Conservation (phyloP, 2,888 invertebrate species). For the Rhorus exstirpatorius region DNA sequence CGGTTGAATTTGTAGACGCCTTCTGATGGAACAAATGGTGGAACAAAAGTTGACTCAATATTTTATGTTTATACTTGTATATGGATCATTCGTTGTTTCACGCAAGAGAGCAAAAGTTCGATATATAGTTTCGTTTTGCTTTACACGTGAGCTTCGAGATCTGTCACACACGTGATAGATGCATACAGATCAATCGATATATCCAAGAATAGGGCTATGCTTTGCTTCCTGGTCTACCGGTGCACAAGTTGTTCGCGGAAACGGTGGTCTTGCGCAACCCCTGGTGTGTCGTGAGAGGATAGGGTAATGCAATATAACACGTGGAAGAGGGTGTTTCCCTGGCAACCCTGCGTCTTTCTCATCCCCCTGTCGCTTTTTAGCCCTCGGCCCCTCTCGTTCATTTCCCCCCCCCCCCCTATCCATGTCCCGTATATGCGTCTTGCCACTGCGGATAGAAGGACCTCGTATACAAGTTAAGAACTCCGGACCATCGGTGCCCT, state of each 20-base stretch:
- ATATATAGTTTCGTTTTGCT: too few species aligned
- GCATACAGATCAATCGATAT: constrained; percentile 26
- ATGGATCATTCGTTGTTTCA: constrained; percentile 16
- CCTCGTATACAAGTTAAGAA: constrained; percentile 11
- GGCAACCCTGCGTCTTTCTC: constrained; percentile 84
- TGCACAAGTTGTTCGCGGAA: constrained; percentile 66
- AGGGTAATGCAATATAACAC: constrained; percentile 85
- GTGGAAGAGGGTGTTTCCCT: constrained; percentile 84
- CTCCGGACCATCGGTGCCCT: background rate
- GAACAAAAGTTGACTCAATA: background rate
- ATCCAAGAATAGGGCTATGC: constrained; percentile 24
- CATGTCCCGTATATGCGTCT: too few species aligned
- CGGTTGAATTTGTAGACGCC: constrained; percentile 19
- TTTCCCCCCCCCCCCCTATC: constrained; percentile 15
- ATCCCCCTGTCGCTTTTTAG: constrained; percentile 71
- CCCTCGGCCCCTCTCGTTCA: constrained; percentile 49
- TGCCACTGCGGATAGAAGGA: background rate
- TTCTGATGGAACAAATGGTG: background rate
- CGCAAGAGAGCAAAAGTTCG: too few species aligned
- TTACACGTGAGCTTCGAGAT: too few species aligned
- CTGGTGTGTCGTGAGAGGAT: constrained; percentile 72
- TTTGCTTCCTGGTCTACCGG: constrained; percentile 25
- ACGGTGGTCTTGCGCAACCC: constrained; percentile 78
- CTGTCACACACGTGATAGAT: background rate
- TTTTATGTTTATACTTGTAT: too few species aligned